phyloP scores from a whole-genome alignment of 2,888 invertebrate species.

The Sinopyrophorus schimmeli region DNA sequence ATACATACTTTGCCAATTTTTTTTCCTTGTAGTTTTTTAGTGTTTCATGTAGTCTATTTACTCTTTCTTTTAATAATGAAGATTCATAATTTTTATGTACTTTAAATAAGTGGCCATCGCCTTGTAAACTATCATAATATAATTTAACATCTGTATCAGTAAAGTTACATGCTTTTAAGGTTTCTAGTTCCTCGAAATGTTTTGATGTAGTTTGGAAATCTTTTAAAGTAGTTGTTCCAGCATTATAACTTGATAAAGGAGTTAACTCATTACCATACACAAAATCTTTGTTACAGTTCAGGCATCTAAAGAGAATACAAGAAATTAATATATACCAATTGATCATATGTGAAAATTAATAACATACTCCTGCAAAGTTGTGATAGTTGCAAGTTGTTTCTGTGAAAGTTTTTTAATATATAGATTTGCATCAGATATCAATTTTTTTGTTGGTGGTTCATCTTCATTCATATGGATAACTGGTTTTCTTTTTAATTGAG shows the following conservation, averaged over 20 bases:
- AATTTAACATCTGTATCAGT: conserved; percentile 58
- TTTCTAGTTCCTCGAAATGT: conserved; percentile 54
- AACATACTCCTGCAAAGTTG: conserved; percentile 47
- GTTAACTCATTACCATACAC: conserved; percentile 39
- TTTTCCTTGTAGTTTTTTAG: conserved; percentile 19
- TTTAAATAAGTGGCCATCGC: conserved; percentile 44
- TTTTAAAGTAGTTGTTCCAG: conserved; percentile 56
- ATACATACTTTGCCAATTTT: not conserved
- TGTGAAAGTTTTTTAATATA: conserved; percentile 48
- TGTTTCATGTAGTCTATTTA: conserved; percentile 32
- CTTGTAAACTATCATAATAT: conserved; percentile 57
- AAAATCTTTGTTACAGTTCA: too few species aligned
- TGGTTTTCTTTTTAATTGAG: conserved; percentile 1
- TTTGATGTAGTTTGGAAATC: conserved; percentile 56
- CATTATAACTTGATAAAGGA: conserved; percentile 45
- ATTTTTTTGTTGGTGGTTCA: conserved; percentile 44
- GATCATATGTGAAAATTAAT: too few species aligned
- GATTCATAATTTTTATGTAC: conserved; percentile 45
- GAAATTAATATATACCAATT: too few species aligned
- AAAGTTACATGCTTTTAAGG: conserved; percentile 57
- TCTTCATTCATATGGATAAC: conserved; percentile 28
- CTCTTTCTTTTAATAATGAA: conserved; percentile 30
- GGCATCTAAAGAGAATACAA: too few species aligned
- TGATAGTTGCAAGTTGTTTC: conserved; percentile 47
- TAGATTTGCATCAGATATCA: conserved; percentile 48